Evolutionary conservation across 1,140 invertebrate genomes (phyloP), one percentile per base, ranked within the genome.

Genomic region (Drosophila repletoides): DNA sequence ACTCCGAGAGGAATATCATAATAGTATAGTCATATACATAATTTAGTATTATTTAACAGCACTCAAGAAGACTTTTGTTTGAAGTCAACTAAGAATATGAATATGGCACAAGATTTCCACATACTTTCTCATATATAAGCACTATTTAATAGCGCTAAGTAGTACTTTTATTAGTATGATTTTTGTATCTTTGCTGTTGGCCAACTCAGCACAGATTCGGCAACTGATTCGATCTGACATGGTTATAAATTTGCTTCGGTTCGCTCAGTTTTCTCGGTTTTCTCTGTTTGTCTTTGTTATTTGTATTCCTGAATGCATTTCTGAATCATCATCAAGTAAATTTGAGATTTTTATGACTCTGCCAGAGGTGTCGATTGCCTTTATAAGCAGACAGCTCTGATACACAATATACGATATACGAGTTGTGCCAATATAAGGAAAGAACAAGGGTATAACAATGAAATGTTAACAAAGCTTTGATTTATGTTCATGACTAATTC

Each of bases 31-130:
- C 12, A 51, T 48, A 48, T 48, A 17, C 33, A 43, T 61, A 52
- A 61, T 52, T 52, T 52, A 61, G 45, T 43, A 51, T 33, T 52
- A 52, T 43, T 61, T 61, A 61, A 33, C 34, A 61, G 36, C 26
- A 51, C 48, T 51, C n/a, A 56, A 24, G 7, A n/a, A 58, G 19
- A 1, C 26, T 46, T 46, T 29, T 1, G 0, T n/a, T 10, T 22
- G 38, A 21, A 21, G 19, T 15, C 5, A 14, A 46, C 22, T 17
- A 7, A 9, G 6, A 43, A 17, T 14, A 19, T 15, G 33, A 26
- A 38, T 17, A 52, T 6, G 17, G 9, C 0, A 31, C 6, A 53
- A 21, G 28, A 58, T 58, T 58, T 45, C 29, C 28, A 46, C 14
- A 58, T 9, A 31, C 15, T 31, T 21, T 28, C n/a, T 34, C 26